phyloP scores from a whole-genome alignment of 1,140 invertebrate species.

The Drepana arcuata region DNA sequence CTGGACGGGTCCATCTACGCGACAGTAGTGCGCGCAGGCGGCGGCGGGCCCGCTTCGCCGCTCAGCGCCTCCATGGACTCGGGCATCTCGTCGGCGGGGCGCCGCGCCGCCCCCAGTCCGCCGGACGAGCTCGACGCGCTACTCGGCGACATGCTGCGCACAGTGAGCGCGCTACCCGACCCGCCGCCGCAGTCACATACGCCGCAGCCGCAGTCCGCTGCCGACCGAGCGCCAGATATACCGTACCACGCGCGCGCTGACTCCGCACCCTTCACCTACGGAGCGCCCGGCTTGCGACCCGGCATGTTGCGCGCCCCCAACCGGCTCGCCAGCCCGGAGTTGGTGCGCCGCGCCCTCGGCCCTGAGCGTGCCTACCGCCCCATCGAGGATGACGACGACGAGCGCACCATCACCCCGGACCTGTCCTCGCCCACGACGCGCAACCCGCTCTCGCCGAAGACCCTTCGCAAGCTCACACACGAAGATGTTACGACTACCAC shows the following conservation, averaged over 20 bases:
- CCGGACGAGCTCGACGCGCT: slow-evolving; percentile 70
- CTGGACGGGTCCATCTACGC: slow-evolving; percentile 93
- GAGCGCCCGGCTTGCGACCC: slow-evolving; percentile 72
- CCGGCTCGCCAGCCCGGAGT: slow-evolving; percentile 81
- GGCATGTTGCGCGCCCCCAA: slow-evolving; percentile 74
- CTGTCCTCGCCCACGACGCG: slow-evolving; percentile 24
- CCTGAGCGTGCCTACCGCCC: slow-evolving; percentile 34
- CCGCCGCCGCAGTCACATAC: slow-evolving; percentile 71
- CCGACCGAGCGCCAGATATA: slow-evolving; percentile 69
- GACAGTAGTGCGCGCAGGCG: slow-evolving; percentile 76
- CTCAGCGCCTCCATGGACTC: slow-evolving; percentile 89
- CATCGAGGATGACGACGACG: slow-evolving; percentile 72
- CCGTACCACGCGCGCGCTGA: slow-evolving; percentile 88
- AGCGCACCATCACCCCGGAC: slow-evolving; percentile 41
- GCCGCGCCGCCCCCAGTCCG: slow-evolving; percentile 66
- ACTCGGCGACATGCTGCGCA: slow-evolving; percentile 85
- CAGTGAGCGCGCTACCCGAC: slow-evolving; percentile 84
- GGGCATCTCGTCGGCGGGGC: slow-evolving; percentile 82
- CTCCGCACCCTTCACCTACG: slow-evolving; percentile 87
- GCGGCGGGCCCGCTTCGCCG: slow-evolving; percentile 75
- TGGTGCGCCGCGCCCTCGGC: slow-evolving; percentile 79
- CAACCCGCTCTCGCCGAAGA: slow-evolving; percentile 39
- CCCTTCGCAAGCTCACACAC: slow-evolving; percentile 47
- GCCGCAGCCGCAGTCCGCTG: slow-evolving; percentile 36
- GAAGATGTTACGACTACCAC: slow-evolving; percentile 57